These are phyloP conservation scores for Drosophila oshimai DNA, from an alignment of 1,140 invertebrate species.

Conservation along the genomic window DNA sequence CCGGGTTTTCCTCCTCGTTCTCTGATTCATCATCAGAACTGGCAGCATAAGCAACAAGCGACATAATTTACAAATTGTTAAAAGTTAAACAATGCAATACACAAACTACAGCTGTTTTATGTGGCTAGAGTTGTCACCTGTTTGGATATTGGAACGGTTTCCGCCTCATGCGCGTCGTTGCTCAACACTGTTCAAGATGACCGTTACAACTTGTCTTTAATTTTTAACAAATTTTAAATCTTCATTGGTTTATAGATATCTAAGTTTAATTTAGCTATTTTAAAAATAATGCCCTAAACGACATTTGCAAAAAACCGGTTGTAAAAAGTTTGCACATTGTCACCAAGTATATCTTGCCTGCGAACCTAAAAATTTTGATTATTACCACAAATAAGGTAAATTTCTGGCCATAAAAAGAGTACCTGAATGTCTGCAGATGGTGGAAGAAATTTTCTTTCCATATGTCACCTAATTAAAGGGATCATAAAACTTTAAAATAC, in stretches of 20 bases:
- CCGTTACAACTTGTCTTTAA: background rate
- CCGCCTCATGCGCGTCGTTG: background rate
- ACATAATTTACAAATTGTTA: slow-evolving; percentile 44
- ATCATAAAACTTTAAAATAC: background rate
- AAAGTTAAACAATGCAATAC: background rate
- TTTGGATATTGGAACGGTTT: background rate
- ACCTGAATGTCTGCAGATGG: background rate
- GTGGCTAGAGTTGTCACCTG: background rate
- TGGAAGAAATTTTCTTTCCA: background rate
- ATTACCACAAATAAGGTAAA: background rate
- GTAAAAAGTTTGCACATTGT: too few species aligned
- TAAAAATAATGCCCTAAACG: too few species aligned
- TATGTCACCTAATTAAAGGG: background rate
- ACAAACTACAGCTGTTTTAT: slow-evolving; percentile 6
- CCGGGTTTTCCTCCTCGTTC: slow-evolving; percentile 26
- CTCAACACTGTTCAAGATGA: background rate
- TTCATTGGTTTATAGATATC: too few species aligned
- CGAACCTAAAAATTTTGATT: background rate
- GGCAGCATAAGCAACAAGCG: slow-evolving; percentile 77
- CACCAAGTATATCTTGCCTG: background rate
- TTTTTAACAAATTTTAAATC: too few species aligned
- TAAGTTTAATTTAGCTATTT: too few species aligned
- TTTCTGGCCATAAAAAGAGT: background rate
- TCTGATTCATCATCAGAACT: slow-evolving; percentile 76
- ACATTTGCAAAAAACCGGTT: background rate